phyloP scores from a whole-genome alignment of 2,888 invertebrate species.

The Chymomyza procnemis region DNA sequence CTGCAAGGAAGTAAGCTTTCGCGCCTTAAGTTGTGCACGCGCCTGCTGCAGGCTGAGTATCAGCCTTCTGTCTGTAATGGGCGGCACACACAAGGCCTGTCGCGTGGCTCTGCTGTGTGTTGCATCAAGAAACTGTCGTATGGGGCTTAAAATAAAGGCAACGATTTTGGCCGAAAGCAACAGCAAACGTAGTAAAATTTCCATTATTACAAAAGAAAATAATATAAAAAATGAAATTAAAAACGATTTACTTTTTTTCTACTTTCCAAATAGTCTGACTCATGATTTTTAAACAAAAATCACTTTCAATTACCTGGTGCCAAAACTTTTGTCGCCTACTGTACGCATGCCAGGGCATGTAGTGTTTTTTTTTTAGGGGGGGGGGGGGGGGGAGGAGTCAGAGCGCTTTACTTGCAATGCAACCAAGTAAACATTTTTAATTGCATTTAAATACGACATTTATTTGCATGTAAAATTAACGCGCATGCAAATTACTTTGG shows the following conservation, averaged over 20 bases:
- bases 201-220: constrained; percentile 48
- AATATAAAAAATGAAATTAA: constrained; percentile 1
- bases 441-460: constrained; percentile 78
- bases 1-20: constrained; percentile 81
- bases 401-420: constrained; percentile 41
- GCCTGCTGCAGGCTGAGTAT: constrained; percentile 52
- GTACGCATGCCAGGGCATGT: constrained; percentile 32
- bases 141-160: constrained; percentile 20
- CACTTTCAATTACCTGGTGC: too few relatives aligned
- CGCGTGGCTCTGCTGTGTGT: background rate
- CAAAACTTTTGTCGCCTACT: too few relatives aligned
- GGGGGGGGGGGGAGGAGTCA: too few relatives aligned
- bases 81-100: constrained; percentile 33
- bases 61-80: constrained; percentile 53
- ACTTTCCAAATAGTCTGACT: too few relatives aligned
- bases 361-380: constrained; percentile 20
- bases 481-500: constrained; percentile 74
- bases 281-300: too few relatives aligned
- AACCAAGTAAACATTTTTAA: constrained; percentile 73
- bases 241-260: too few relatives aligned
- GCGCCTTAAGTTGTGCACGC: constrained; percentile 45
- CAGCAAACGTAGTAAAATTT: constrained; percentile 56
- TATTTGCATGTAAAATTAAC: constrained; percentile 77
- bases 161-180: constrained; percentile 47
- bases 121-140: constrained; percentile 22